phyloP scores from a whole-genome alignment of 2,113 vertebrate species.

The Cettia cetti region DNA sequence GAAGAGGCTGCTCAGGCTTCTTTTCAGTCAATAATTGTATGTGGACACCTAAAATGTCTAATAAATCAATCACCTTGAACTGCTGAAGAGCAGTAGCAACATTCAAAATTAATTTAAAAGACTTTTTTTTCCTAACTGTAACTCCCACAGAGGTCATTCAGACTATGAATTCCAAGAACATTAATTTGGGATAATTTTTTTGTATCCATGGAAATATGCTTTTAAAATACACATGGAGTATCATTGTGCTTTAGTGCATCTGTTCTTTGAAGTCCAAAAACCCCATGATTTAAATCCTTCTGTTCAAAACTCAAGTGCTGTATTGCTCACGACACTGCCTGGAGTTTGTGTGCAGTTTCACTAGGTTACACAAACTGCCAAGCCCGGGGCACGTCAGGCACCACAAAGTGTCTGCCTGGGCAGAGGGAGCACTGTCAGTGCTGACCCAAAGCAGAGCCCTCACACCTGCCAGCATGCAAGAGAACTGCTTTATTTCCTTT shows the following conservation, averaged over 20 bases:
- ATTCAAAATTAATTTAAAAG: neutral
- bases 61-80: neutral
- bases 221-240: neutral
- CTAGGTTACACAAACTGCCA: neutral
- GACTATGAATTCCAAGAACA: neutral
- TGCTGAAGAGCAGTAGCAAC: neutral
- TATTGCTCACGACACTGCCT: neutral
- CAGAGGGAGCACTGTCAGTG: fast-evolving
- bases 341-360: neutral
- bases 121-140: neutral
- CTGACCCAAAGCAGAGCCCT: neutral
- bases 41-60: neutral
- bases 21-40: neutral
- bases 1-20: neutral
- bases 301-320: neutral
- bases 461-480: neutral
- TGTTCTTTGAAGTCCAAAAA: neutral
- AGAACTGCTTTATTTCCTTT: neutral
- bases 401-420: fast-evolving
- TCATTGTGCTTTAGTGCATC: neutral
- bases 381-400: fast-evolving
- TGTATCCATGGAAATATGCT: neutral
- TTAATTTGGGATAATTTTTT: neutral
- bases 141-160: neutral
- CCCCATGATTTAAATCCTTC: neutral